Conservation (phyloP, 2,797 vertebrate genomes). For the Syngnathus rostellatus region DNA sequence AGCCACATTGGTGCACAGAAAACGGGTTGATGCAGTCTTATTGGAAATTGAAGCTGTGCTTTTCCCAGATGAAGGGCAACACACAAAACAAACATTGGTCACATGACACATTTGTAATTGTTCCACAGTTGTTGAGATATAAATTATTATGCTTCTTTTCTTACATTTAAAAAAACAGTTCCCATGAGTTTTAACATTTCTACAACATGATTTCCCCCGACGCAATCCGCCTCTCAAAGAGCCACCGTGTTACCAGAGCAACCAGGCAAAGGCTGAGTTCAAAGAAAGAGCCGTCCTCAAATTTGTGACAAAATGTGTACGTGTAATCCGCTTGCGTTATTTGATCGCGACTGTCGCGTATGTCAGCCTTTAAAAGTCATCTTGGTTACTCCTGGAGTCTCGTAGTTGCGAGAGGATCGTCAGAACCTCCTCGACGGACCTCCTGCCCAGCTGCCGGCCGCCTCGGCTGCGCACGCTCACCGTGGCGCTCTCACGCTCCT, state of each 20-base stretch:
- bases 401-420: conserved; percentile 64
- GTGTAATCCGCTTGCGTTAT: not conserved
- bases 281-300: not conserved
- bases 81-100: not conserved
- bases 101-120: not conserved
- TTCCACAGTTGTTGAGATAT: not conserved
- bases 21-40: conserved; percentile 36
- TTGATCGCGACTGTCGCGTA: not conserved
- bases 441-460: conserved; percentile 70
- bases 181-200: not conserved
- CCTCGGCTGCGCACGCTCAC: conserved; percentile 77
- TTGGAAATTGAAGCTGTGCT: conserved; percentile 35
- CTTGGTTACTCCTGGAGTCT: conserved; percentile 63
- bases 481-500: conserved; percentile 65
- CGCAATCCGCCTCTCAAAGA: too few species aligned
- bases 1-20: conserved; percentile 11
- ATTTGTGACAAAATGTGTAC: not conserved
- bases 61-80: not conserved
- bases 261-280: too few species aligned
- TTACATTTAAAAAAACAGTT: not conserved
- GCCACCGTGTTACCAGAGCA: too few species aligned
- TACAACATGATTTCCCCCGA: not conserved
- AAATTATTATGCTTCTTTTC: too few species aligned
- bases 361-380: conserved; percentile 63
- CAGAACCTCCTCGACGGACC: conserved; percentile 55